Conservation (phyloP, 2,888 invertebrate species). For the Ceraclea dissimilis region DNA sequence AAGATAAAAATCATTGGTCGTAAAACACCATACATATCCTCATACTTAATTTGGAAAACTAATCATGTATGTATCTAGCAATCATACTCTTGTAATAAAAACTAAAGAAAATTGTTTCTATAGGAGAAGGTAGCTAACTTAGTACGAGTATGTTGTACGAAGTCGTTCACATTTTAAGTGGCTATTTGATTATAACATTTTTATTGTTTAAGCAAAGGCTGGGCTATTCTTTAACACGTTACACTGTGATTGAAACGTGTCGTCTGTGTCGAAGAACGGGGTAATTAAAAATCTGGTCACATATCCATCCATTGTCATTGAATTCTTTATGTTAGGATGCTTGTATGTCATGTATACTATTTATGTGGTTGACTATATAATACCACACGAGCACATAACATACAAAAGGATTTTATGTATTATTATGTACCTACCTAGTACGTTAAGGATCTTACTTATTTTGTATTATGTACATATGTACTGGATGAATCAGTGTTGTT, state of each 20-base stretch:
- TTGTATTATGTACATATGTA: too few relatives aligned
- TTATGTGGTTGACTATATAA: not conserved
- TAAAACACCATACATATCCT: too few relatives aligned
- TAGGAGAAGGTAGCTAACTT: too few relatives aligned
- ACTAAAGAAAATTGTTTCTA: too few relatives aligned
- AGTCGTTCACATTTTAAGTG: slow-evolving; percentile 1
- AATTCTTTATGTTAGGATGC: slow-evolving; percentile 10
- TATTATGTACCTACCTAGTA: too few relatives aligned
- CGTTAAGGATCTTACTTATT: too few relatives aligned
- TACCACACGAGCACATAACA: not conserved
- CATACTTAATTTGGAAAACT: too few relatives aligned
- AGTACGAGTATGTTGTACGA: not conserved
- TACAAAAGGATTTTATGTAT: too few relatives aligned
- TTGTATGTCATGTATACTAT: not conserved
- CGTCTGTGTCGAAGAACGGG: slow-evolving; percentile 1
- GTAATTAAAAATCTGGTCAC: slow-evolving; percentile 25
- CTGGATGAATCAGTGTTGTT: too few relatives aligned
- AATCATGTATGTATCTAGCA: too few relatives aligned
- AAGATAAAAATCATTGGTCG: too few relatives aligned
- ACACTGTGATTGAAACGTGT: not conserved
- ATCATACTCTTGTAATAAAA: too few relatives aligned
- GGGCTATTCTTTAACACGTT: not conserved
- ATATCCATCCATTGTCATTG: slow-evolving; percentile 21
- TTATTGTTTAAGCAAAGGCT: not conserved
- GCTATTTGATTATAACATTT: not conserved